These are phyloP conservation scores for Cephus cinctus DNA, from an alignment of 1,140 invertebrate species.

Conservation along the genomic window DNA sequence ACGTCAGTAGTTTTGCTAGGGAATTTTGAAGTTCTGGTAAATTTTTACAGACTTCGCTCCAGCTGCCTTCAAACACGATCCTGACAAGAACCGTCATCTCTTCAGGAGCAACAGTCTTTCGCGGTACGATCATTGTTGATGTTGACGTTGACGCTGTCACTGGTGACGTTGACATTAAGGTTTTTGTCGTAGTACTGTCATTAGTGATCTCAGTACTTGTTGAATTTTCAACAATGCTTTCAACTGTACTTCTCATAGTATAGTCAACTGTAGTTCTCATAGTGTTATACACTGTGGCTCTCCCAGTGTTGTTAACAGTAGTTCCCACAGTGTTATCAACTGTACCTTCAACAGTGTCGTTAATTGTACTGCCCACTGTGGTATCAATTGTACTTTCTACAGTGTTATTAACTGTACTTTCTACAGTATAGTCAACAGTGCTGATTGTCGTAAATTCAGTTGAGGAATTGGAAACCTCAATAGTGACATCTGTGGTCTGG, in stretches of 20 bases:
- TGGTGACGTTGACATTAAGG: not conserved
- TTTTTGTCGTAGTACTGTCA: not conserved
- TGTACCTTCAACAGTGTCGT: too few species aligned
- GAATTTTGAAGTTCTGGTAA: slow-evolving; percentile 27
- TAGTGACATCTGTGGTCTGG: too few species aligned
- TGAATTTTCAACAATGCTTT: not conserved
- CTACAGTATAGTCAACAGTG: too few species aligned
- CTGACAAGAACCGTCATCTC: slow-evolving; percentile 36
- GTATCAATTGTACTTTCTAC: too few species aligned
- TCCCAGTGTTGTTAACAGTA: too few species aligned
- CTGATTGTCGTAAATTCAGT: too few species aligned
- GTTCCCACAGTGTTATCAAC: too few species aligned
- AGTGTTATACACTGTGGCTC: too few species aligned
- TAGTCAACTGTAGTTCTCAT: too few species aligned
- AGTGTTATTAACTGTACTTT: too few species aligned
- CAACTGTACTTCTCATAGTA: not conserved
- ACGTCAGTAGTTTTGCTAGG: slow-evolving; percentile 33
- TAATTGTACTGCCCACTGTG: too few species aligned
- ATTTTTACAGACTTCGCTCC: slow-evolving; percentile 35
- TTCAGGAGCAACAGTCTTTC: slow-evolving; percentile 13
- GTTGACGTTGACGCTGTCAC: not conserved
- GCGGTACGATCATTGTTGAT: not conserved
- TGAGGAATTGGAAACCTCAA: too few species aligned
- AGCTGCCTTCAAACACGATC: slow-evolving; percentile 39
- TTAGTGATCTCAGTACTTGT: not conserved